phyloP scores from a whole-genome alignment of 2,888 invertebrate species.

The Tridacna gigas region DNA sequence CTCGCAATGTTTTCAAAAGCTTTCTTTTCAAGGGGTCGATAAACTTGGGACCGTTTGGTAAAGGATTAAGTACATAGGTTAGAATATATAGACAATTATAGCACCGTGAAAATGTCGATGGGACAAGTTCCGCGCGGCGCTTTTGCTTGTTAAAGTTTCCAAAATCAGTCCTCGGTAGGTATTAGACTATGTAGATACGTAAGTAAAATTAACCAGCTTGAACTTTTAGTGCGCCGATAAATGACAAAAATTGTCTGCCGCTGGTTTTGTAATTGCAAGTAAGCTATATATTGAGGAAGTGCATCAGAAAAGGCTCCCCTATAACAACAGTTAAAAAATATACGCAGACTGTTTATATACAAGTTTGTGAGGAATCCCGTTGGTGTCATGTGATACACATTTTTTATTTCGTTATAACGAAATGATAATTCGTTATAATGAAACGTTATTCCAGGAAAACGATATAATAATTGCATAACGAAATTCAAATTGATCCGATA shows the following conservation, averaged over 20 bases:
- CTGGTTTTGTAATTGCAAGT: conserved; percentile 21
- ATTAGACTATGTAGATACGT: conserved; percentile 11
- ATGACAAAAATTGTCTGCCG: conserved; percentile 28
- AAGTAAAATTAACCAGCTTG: conserved; percentile 31
- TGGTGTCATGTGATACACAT: too few relatives aligned
- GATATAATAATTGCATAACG: too few relatives aligned
- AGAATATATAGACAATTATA: conserved; percentile 36
- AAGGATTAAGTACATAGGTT: conserved; percentile 34
- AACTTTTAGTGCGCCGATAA: conserved; percentile 23
- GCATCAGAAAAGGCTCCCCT: neutral
- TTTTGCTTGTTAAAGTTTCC: conserved; percentile 30
- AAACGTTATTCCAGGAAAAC: too few relatives aligned
- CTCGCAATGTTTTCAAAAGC: neutral
- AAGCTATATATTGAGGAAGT: conserved; percentile 11
- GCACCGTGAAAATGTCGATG: conserved; percentile 20
- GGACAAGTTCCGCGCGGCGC: conserved; percentile 16
- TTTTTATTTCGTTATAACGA: too few relatives aligned
- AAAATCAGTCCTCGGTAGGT: conserved; percentile 21
- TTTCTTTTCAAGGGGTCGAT: too few relatives aligned
- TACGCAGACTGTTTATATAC: too few relatives aligned
- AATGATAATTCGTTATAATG: too few relatives aligned
- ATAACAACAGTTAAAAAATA: too few relatives aligned
- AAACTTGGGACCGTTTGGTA: too few relatives aligned
- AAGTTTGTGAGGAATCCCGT: too few relatives aligned
- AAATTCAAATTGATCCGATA: too few relatives aligned